Evolutionary conservation across 2,797 vertebrate genomes (phyloP).

Genomic region (Catamblyrhynchus diadema): DNA sequence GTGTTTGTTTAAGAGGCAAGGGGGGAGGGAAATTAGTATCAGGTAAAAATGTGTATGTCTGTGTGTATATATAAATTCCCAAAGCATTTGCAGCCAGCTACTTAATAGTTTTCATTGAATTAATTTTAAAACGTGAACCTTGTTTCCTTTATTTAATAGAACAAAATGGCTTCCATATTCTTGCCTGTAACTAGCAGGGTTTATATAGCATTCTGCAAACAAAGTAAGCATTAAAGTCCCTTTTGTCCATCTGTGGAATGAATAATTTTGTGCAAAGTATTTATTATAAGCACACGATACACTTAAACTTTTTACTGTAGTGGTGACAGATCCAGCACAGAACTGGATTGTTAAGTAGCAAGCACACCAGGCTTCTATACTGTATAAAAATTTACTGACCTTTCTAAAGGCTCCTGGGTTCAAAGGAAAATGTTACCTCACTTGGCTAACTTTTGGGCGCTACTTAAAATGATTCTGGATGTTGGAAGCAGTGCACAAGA

Average conservation of each 20-base stretch:
- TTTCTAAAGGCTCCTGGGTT: constrained; percentile 61
- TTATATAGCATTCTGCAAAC: constrained; percentile 67
- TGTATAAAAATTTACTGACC: constrained; percentile 63
- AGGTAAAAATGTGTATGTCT: constrained; percentile 34
- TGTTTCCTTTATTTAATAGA: constrained; percentile 78
- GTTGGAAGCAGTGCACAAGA: not conserved
- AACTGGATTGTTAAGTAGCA: constrained; percentile 68
- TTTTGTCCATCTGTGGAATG: constrained; percentile 70
- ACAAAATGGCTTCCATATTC: constrained; percentile 75
- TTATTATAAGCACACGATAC: constrained; percentile 73
- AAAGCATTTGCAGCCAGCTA: constrained; percentile 66
- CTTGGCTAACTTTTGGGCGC: constrained; percentile 30
- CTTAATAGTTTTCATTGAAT: constrained; percentile 77
- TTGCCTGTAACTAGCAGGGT: constrained; percentile 57
- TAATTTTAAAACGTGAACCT: constrained; percentile 76
- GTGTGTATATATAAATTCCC: constrained; percentile 58
- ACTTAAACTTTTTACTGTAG: constrained; percentile 73
- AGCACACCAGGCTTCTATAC: constrained; percentile 48
- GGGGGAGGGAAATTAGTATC: constrained; percentile 53
- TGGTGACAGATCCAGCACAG: constrained; percentile 79
- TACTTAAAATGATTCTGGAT: constrained; percentile 1
- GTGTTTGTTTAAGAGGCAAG: constrained; percentile 55
- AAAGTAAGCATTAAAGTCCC: constrained; percentile 71
- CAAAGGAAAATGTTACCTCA: constrained; percentile 72
- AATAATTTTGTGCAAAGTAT: constrained; percentile 75